A percentile compares a stretch with the other conserved stretches of the same genome.
phyloP scores from a whole-genome alignment of 2,888 invertebrate genomes.

The Habroteleia sp. region DNA sequence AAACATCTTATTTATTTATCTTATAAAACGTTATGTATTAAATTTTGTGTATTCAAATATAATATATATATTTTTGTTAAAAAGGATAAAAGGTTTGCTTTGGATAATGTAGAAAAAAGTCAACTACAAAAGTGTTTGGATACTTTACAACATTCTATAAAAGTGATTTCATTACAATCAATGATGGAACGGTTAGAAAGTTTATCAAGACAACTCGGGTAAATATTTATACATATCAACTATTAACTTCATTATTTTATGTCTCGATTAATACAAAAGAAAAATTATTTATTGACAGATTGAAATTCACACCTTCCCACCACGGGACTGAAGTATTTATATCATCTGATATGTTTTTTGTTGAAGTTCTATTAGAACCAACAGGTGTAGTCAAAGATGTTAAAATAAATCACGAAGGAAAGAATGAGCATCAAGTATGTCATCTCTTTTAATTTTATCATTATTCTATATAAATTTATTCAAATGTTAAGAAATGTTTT shows the following conservation, averaged over 20 bases:
- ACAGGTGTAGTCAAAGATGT: conserved; percentile 94
- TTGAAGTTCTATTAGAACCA: conserved; percentile 93
- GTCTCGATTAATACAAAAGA: no score
- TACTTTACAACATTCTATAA: conserved; percentile 95
- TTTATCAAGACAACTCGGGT: conserved; percentile 94
- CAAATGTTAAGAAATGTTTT: no score
- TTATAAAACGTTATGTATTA: no score
- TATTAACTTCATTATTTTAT: no score
- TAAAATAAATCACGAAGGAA: conserved; percentile 94
- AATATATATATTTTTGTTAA: no score
- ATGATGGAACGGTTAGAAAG: conserved; percentile 96
- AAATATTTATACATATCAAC: conserved; percentile 66
- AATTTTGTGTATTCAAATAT: no score
- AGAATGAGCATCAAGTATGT: conserved; percentile 82
- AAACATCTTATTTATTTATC: no score
- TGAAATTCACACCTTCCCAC: conserved; percentile 93
- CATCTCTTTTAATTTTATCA: conserved; percentile 77
- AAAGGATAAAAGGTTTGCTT: conserved; percentile 93
- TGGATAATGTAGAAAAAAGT: conserved; percentile 91
- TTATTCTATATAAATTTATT: no score
- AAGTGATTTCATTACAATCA: conserved; percentile 94
- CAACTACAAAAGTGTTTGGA: conserved; percentile 95
- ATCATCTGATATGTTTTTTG: conserved; percentile 97
- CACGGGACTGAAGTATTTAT: conserved; percentile 92
- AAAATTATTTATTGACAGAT: conserved; percentile 81